Evolutionary conservation across 2,888 invertebrate species (phyloP), one percentile per base, ranked within the genome.

Genomic region (Dusona sp.): DNA sequence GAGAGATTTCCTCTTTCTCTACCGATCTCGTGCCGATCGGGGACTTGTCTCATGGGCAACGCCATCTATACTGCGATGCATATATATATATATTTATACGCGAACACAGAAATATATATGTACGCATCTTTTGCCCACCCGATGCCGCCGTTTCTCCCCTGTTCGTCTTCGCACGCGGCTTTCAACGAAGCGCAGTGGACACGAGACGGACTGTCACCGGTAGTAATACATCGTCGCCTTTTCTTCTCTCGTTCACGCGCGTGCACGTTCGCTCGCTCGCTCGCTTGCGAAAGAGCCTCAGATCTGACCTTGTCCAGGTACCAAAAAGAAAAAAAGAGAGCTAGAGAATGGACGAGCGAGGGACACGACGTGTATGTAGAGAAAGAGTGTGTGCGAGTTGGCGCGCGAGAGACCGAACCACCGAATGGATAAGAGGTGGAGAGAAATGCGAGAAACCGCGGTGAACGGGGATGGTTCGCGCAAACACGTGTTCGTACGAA

Each of bases 171-270:
- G 25, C 74, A 25, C 68, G 51, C 79, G 78, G 79, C 81, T 79
- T 81, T 79, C 77, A 67, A 29, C 57, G 72, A 48, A 61, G 45
- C 70, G 61, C 57, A 67, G 57, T 61, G 48, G 64, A 83, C 89
- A 90, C 90, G 92, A 93, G 93, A 93, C 92, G 92, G 90, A 93
- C 93, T 93, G 93, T 93, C 93, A 93, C 91, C 91, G 91, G 89
- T 90, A 92, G 92, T 92, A 92, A 92, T 93, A 93, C 92, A 94
- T 93, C 92, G 92, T 93, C 92, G 93, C 92, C 93, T 93, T 92
- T 90, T 89, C 87, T 64, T n/a, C 42, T 87, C 88, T 89, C 87
- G 65, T 79, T 75, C 74, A 74, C 78, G 74, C 64, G 72, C 57
- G 61, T 68, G 74, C 16, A 13, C 79, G 82, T 51, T 68, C 11